Conservation (phyloP, 2,888 invertebrate species). For the Eupeodes latifasciatus region DNA sequence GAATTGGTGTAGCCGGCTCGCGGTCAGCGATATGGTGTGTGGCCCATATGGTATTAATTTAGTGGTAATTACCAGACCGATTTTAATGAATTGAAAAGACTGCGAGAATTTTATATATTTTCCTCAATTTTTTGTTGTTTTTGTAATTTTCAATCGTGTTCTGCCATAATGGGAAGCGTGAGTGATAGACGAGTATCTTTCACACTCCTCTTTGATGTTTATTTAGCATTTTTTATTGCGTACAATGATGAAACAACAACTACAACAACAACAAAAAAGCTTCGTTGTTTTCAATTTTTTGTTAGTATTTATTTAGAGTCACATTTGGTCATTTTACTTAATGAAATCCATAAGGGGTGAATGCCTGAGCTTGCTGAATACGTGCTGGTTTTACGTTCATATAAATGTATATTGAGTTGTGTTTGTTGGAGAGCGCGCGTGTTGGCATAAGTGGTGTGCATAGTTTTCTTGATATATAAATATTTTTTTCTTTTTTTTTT, state of each 20-base stretch:
- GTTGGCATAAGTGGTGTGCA: conserved; percentile 62
- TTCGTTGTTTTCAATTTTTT: conserved; percentile 18
- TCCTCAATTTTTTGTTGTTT: conserved; percentile 19
- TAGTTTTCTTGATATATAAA: conserved; percentile 22
- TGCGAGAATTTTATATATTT: conserved; percentile 55
- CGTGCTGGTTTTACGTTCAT: conserved; percentile 38
- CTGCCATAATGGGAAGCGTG: conserved; percentile 44
- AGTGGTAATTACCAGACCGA: conserved; percentile 76
- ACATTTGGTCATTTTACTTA: conserved; percentile 73
- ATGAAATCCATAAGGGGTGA: conserved; percentile 74
- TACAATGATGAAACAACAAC: background rate
- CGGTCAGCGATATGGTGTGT: conserved; percentile 30
- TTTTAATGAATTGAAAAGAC: conserved; percentile 76
- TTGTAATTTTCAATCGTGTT: conserved; percentile 45
- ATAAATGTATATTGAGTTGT: conserved; percentile 38
- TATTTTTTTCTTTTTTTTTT: conserved; percentile 17
- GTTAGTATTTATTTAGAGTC: conserved; percentile 64
- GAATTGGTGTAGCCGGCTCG: background rate
- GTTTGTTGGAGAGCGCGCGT: conserved; percentile 49
- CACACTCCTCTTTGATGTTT: conserved; percentile 58
- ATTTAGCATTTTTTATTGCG: conserved; percentile 57
- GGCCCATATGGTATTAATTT: conserved; percentile 77
- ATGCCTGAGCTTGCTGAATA: conserved; percentile 57
- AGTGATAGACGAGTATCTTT: conserved; percentile 64
- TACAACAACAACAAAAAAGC: conserved; percentile 2